Evolutionary conservation across 92 coral and sea anemone genomes (phyloP).

Genomic region (Heteractis magnifica): DNA sequence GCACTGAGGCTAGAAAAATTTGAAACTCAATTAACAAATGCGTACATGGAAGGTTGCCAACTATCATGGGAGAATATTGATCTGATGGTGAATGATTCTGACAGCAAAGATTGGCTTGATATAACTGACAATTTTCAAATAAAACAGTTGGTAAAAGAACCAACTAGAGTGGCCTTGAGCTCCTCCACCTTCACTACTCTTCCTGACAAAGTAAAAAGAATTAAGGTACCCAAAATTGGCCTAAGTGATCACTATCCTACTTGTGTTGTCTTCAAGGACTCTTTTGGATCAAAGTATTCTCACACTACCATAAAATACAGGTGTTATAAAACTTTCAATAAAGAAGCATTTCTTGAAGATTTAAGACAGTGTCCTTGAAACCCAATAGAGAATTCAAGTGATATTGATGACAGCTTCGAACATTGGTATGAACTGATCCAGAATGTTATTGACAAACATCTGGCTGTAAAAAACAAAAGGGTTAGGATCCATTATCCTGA

Average conservation of each 20-base stretch:
- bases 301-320: constrained; percentile 37
- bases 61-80: background rate
- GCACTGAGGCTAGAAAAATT: background rate
- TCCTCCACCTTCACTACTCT: constrained; percentile 17
- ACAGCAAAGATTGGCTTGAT: too few relatives aligned
- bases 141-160: constrained; percentile 19
- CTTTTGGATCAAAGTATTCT: constrained; percentile 33
- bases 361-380: constrained; percentile 36
- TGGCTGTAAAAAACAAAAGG: constrained; percentile 26
- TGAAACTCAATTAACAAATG: background rate
- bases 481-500: constrained; percentile 38
- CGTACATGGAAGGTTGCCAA: background rate
- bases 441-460: constrained; percentile 32
- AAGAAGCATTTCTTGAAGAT: constrained; percentile 24
- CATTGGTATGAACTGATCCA: constrained; percentile 23
- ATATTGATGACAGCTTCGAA: constrained; percentile 27
- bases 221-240: constrained; percentile 26
- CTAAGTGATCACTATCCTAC: constrained; percentile 49
- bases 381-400: background rate
- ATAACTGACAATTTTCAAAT: constrained; percentile 6
- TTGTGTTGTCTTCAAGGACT: constrained; percentile 24
- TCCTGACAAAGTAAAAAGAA: constrained; percentile 25
- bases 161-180: constrained; percentile 33
- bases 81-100: background rate
- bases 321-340: constrained; percentile 25